These are phyloP conservation scores for Chironomus tepperi DNA, from an alignment of 1,140 invertebrate species.

Conservation along the genomic window DNA sequence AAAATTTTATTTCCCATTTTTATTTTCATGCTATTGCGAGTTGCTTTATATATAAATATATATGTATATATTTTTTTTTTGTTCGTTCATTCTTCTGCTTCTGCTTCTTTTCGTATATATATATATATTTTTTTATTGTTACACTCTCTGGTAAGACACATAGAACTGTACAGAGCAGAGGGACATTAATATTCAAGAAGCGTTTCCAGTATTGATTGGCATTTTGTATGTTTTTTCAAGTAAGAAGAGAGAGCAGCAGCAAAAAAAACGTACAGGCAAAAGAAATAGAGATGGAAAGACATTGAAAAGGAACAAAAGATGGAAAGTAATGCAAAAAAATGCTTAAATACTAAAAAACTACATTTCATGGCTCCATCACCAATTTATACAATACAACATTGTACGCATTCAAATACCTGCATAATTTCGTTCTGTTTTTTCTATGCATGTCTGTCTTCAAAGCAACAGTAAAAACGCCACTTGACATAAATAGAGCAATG, in stretches of 20 bases:
- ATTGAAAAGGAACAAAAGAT: not conserved
- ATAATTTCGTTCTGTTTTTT: not conserved
- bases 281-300: not conserved
- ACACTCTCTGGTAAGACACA: constrained; percentile 13
- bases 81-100: not conserved
- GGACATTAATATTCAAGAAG: constrained; percentile 17
- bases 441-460: too few species aligned
- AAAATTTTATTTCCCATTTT: constrained; percentile 22
- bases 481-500: too few species aligned
- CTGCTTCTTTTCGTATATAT: not conserved
- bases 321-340: constrained; percentile 4
- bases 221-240: constrained; percentile 21
- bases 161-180: not conserved
- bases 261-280: not conserved
- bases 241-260: not conserved
- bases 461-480: too few species aligned
- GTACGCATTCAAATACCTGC: not conserved
- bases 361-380: constrained; percentile 18
- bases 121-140: not conserved
- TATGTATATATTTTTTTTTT: too few species aligned
- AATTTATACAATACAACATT: not conserved
- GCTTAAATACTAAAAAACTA: constrained; percentile 23
- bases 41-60: not conserved
- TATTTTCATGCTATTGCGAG: not conserved
- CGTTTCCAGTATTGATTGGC: constrained; percentile 21